A percentile compares a stretch with the other conserved stretches of the same genome.
Conservation (phyloP, 1,140 invertebrate genomes). For the Aphelinus atriplicis region DNA sequence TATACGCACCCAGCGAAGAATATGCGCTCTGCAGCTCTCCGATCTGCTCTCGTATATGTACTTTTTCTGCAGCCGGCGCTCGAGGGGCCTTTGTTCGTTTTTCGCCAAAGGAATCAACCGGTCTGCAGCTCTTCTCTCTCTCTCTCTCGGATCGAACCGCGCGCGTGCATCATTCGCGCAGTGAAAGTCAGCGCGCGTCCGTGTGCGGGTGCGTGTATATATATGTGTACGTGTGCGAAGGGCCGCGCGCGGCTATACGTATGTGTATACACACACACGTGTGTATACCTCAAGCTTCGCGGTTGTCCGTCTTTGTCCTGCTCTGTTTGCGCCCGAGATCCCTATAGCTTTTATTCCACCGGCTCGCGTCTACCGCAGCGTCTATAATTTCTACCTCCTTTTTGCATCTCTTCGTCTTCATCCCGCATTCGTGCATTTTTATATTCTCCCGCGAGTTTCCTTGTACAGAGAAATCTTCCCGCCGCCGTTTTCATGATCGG, state of each 20-base stretch:
- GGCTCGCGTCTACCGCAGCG: too few relatives aligned
- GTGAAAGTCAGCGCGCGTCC: conserved; percentile 12
- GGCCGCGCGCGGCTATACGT: background rate
- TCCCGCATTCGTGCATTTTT: too few relatives aligned
- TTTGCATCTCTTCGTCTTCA: too few relatives aligned
- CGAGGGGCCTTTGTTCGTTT: conserved; percentile 21
- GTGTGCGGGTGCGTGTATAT: background rate
- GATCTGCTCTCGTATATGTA: background rate
- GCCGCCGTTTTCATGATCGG: too few relatives aligned
- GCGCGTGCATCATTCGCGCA: conserved; percentile 13
- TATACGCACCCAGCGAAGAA: too few relatives aligned
- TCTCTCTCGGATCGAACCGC: background rate
- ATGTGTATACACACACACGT: background rate
- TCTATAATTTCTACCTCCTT: too few relatives aligned
- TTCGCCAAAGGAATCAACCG: conserved; percentile 17
- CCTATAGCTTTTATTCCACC: too few relatives aligned
- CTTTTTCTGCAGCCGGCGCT: background rate
- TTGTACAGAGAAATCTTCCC: too few relatives aligned
- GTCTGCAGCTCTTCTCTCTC: conserved; percentile 6
- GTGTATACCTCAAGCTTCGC: background rate
- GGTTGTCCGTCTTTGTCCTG: too few relatives aligned
- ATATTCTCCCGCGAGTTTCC: too few relatives aligned
- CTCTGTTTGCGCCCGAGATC: too few relatives aligned
- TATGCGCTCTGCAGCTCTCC: too few relatives aligned
- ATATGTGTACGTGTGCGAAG: background rate